Percentiles rank a stretch among this genome's conserved stretches.
Evolutionary conservation across 2,888 invertebrate genomes (phyloP).

Genomic region (Tolmerus cingulatus): DNA sequence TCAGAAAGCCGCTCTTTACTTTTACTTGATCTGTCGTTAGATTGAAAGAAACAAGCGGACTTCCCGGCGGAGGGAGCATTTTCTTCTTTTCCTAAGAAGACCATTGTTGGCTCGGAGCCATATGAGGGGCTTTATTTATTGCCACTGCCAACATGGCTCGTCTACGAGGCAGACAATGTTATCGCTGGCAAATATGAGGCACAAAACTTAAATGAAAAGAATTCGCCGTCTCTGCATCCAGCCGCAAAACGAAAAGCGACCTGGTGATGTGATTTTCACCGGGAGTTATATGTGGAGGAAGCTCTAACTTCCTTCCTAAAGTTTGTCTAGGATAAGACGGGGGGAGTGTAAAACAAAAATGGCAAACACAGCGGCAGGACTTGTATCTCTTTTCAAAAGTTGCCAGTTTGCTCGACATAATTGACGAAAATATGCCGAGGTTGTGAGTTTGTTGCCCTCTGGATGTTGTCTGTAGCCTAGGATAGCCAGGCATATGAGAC

Average conservation of each 20-base stretch:
- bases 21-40: neutral
- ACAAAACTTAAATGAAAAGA: slow-evolving; percentile 20
- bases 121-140: neutral
- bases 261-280: neutral
- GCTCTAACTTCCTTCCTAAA: neutral
- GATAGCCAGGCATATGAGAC: neutral
- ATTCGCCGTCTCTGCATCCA: neutral
- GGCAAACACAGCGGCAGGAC: neutral
- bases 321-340: neutral
- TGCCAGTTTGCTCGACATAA: slow-evolving; percentile 13
- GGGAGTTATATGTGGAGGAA: neutral
- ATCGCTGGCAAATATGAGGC: slow-evolving; percentile 4
- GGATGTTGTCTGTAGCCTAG: neutral
- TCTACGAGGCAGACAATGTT: slow-evolving; percentile 14
- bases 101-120: neutral
- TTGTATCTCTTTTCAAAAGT: slow-evolving; percentile 21
- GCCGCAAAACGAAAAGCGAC: neutral
- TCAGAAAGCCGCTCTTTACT: neutral
- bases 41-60: neutral
- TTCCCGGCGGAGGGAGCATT: neutral
- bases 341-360: neutral
- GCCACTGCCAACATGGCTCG: slow-evolving; percentile 4
- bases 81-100: neutral
- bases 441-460: slow-evolving; percentile 30
- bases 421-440: slow-evolving; percentile 22